Base-by-base conservation (phyloP, 2,113 vertebrate genomes). In the Tinamus guttatus region DNA sequence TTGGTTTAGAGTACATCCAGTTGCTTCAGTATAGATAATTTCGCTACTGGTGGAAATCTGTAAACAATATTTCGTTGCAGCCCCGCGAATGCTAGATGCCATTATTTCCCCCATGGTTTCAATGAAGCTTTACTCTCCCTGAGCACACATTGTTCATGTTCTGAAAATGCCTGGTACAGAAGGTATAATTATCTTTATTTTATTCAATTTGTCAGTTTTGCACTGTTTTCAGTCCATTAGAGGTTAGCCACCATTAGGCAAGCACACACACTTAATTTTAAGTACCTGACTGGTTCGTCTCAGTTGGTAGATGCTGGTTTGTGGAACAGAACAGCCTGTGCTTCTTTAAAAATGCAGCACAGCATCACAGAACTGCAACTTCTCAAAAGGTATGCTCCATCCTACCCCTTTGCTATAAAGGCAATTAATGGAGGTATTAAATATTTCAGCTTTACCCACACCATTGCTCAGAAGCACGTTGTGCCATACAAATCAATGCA, bases 41-140 rank as follows among this genome's bases (percentile, higher is more conserved):
- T 97, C 84, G 94, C 63, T 81, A 94, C 84, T 71, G 93, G 71
- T 34, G 92, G 82, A 94, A 62, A 94, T 93, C 85, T 89, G 85
- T 92, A 92, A 97, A 95, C 68, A 96, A 51, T 92, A 93, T 95
- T 95, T 96, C 93, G 65, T 92, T 97, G 93, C 58, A 91, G 49
- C 18, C 49, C 87, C 47, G 54, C 85, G 75, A 82, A 78, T 94
- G 79, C 47, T 63, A 30, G 70, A 62, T 89, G 36, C 69, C 17
- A 69, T 94, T 95, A 89, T 96, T 96, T 96, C 13, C 32, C 34
- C 32, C 41, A 36, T 62, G 65, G 21, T 73, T 93, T 88, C 88
- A 70, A 52, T 67, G 86, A 94, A 85, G 56, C 56, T 45, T 68
- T 80, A 69, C 81, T 95, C 74, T 96, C 87, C 17, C 77, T 75